Percentiles rank a stretch among this genome's conserved stretches.
Evolutionary conservation across 2,797 vertebrate genomes (phyloP).

Genomic region (Tragelaphus eurycerus): DNA sequence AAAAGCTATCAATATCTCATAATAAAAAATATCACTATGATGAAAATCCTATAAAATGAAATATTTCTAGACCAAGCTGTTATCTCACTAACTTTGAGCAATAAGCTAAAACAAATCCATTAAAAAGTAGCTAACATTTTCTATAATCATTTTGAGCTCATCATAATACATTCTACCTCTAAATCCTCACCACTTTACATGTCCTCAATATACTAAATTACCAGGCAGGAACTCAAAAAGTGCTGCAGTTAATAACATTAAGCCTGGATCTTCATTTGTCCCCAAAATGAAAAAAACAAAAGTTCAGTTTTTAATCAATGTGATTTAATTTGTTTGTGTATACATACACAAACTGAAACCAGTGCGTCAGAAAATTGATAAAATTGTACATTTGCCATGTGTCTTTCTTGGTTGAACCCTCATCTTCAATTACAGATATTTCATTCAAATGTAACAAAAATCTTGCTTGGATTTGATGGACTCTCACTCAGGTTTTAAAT

Average conservation of each 20-base stretch:
- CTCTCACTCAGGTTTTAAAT: constrained; percentile 65
- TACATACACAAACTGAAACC: constrained; percentile 34
- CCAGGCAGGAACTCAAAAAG: not conserved
- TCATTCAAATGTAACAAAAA: constrained; percentile 63
- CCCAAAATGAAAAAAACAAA: not conserved
- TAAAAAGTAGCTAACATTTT: constrained; percentile 3
- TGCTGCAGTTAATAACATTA: not conserved
- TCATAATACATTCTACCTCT: not conserved
- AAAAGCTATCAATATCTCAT: not conserved
- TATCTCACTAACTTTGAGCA: constrained; percentile 3
- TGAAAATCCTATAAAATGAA: constrained; percentile 26
- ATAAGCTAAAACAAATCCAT: not conserved
- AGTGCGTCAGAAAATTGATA: constrained; percentile 35
- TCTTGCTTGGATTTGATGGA: constrained; percentile 57
- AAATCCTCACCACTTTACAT: not conserved
- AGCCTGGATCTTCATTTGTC: not conserved
- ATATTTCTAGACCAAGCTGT: not conserved
- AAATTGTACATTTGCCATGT: not conserved
- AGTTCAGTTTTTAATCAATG: not conserved
- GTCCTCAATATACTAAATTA: not conserved
- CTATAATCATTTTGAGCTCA: not conserved
- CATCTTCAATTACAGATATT: constrained; percentile 57
- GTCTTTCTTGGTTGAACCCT: not conserved
- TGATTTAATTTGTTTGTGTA: constrained; percentile 32
- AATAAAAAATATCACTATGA: constrained; percentile 19